Evolutionary conservation across 1,140 invertebrate species (phyloP).

Genomic region (Pachypeltis micranthus): DNA sequence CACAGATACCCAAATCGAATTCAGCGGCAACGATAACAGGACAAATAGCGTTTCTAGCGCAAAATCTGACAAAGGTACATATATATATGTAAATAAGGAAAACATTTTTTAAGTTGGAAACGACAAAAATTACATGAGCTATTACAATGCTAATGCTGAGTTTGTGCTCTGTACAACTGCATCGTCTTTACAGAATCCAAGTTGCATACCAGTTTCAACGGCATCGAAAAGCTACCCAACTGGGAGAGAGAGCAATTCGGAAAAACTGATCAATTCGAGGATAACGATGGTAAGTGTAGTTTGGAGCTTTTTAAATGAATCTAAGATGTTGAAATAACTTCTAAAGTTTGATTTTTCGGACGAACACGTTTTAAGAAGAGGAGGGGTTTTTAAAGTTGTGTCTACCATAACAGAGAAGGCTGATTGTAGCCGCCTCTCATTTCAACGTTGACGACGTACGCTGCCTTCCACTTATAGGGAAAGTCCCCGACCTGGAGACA

Average conservation of each 20-base stretch:
- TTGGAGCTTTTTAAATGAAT: no score
- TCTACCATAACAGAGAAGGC: no score
- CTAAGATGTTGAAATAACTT: no score
- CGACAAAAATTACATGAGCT: not conserved
- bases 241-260: not conserved
- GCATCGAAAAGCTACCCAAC: constrained; percentile 4
- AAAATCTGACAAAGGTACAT: constrained; percentile 10
- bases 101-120: not conserved
- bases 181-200: not conserved
- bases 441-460: no score
- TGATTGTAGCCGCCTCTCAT: no score
- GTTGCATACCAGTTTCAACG: not conserved
- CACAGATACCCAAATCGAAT: constrained; percentile 13
- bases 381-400: no score
- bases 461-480: no score
- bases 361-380: no score
- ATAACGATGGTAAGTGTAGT: not conserved
- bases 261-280: not conserved
- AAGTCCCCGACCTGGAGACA: no score
- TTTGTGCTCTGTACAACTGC: no score
- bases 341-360: no score
- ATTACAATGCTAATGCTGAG: no score
- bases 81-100: not conserved
- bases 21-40: constrained; percentile 10
- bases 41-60: not conserved